Evolutionary conservation across 2,113 vertebrate species (phyloP), one percentile per base, ranked within the genome.

Genomic region (Pollachius pollachius): DNA sequence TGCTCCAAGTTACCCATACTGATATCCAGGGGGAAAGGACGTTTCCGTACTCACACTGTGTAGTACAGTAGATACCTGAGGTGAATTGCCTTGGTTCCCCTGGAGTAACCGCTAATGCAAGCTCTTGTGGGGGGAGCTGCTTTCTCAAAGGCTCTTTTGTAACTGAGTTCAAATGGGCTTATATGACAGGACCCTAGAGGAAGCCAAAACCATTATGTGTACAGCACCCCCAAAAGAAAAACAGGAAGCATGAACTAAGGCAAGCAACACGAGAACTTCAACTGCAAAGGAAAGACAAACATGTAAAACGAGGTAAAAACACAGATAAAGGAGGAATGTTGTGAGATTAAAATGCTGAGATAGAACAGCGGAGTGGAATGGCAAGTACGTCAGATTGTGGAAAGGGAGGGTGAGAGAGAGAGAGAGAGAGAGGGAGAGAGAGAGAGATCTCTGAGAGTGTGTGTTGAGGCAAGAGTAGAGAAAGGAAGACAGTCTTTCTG

Each of bases 401-500:
- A 23, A 27, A 59, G 16, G 12, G 62, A 78, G 78, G 62, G 15
- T 69, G 59, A 77, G 21, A 78, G 52, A 71, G 70, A 78, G 19
- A 66, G 23, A n/a, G 17, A 23, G 15, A 62, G 61, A 16, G 54
- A 57, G 4, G 3, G 54, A 57, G 57, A 68, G 34, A 27, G 70
- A n/a, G 15, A 58, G 59, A n/a, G 5, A 61, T n/a, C 15, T 41
- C 2, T n/a, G 34, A 16, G 67, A 54, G 15, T 11, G 37, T 5
- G 5, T 61, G 18, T 16, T 8, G 15, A 18, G 48, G 41, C 18
- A 15, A 56, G 8, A 61, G 23, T 66, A 34, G 60, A 25, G 27
- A 37, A 56, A 81, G 52, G 78, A 74, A 81, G 64, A 70, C 59
- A 76, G 78, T 78, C 79, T 85, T 83, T 64, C 65, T 52, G 71